phyloP scores from a whole-genome alignment of 2,113 vertebrate species.

The Mustela lutreola region DNA sequence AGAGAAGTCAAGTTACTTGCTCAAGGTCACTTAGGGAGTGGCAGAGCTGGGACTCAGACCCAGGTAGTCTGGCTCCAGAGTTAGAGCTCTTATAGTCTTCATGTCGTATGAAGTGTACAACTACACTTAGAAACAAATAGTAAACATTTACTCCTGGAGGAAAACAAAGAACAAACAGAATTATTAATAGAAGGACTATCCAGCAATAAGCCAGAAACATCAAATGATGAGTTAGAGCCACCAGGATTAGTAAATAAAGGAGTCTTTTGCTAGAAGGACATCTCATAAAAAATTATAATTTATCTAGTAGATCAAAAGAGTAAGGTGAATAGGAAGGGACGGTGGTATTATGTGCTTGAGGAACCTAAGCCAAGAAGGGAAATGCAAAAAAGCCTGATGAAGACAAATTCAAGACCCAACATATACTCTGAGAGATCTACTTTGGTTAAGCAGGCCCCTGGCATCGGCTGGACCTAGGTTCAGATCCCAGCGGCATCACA shows the following conservation, averaged over 20 bases:
- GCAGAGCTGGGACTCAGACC: background rate
- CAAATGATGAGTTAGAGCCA: background rate
- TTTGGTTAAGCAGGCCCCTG: background rate
- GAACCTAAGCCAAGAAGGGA: background rate
- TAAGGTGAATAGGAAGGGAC: background rate
- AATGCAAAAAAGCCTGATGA: background rate
- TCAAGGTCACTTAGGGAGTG: background rate
- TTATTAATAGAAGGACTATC: background rate
- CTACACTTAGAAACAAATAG: background rate
- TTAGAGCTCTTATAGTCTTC: background rate
- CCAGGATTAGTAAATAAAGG: background rate
- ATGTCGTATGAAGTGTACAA: background rate
- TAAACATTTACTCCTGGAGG: background rate
- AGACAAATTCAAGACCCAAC: background rate
- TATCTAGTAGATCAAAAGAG: background rate
- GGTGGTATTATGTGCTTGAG: background rate
- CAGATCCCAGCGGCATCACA: background rate
- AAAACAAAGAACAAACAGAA: background rate
- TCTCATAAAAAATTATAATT: background rate
- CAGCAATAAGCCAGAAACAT: background rate
- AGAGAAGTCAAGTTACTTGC: background rate
- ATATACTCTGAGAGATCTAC: background rate
- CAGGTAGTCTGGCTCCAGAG: background rate
- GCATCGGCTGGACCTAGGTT: background rate
- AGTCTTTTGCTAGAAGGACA: background rate